Base-by-base conservation (phyloP, 2,797 vertebrate species). In the Paramormyrops hopkinsi region DNA sequence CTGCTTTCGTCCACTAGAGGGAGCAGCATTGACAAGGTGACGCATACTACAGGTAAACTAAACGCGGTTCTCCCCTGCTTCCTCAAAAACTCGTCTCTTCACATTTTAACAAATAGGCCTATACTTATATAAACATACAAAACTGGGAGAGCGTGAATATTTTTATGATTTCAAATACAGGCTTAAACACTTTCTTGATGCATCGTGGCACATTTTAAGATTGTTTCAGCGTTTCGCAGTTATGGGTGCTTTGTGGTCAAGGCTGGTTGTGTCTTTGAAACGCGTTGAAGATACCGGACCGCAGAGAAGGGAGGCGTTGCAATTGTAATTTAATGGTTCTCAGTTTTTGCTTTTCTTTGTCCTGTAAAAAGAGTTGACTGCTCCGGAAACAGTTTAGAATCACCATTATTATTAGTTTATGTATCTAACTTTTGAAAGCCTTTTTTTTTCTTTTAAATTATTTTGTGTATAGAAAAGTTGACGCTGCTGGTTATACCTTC, bases 391-490 rank as follows among this genome's bases (percentile, higher is more conserved):
- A 51, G n/a, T 85, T 51, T 87, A 92, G 69, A 41, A 46, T 22
- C 62, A n/a, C 54, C 17, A 5, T 33, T n/a, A 11, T 89, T 91
- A 92, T 90, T 91, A 92, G 88, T 93, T 92, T 93, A 91, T 19
- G 9, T 88, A n/a, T n/a, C 19, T 25, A 65, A 46, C 33, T 46
- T 22, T 22, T 46, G 86, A 90, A 90, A 91, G 92, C 93, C 93
- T 91, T 95, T 93, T 90, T 29, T 92, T 93, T 85, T 93, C 93
- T 91, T 87, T 91, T 90, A 88, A 79, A 79, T 88, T 88, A 91
- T 95, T 93, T 92, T 94, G 94, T 96, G 95, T 95, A 96, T 95
- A 94, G 92, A 93, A 92, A 93, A 92, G 92, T 95, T 93, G 92
- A 93, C 88, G 93, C 94, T 90, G 88, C 92, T 83, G 91, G 92